phyloP scores from a whole-genome alignment of 2,888 invertebrate genomes.

The Eurytoma adleriae region DNA sequence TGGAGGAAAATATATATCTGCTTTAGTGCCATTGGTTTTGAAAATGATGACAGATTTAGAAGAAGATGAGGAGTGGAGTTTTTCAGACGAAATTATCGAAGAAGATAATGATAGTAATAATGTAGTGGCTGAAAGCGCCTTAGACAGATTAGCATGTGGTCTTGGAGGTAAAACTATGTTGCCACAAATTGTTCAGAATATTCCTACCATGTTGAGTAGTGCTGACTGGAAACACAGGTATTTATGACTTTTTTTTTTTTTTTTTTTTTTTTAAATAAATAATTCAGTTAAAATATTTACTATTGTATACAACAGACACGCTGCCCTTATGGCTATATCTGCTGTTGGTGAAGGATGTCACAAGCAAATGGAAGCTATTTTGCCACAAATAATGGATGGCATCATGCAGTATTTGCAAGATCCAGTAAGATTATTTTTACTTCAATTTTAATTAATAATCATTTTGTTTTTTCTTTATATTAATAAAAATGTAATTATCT shows the following conservation, averaged over 20 bases:
- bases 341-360: slow-evolving; percentile 99
- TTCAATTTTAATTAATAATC: not conserved
- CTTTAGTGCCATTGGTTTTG: slow-evolving; percentile 89
- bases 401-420: slow-evolving; percentile 91
- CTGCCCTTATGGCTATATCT: slow-evolving; percentile 98
- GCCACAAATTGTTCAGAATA: slow-evolving; percentile 89
- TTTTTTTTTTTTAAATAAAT: slow-evolving; percentile 48
- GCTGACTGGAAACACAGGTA: slow-evolving; percentile 89
- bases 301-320: slow-evolving; percentile 80
- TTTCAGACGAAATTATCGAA: slow-evolving; percentile 90
- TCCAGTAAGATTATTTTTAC: slow-evolving; percentile 79
- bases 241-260: slow-evolving; percentile 20
- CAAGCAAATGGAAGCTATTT: slow-evolving; percentile 96
- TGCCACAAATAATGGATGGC: slow-evolving; percentile 94
- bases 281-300: not conserved
- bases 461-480: not conserved
- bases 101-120: slow-evolving; percentile 97
- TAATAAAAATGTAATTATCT: not conserved
- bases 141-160: slow-evolving; percentile 98
- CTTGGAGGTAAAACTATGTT: slow-evolving; percentile 95
- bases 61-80: slow-evolving; percentile 93
- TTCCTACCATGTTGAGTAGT: slow-evolving; percentile 91
- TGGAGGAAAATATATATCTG: slow-evolving; percentile 88
- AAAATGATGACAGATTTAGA: slow-evolving; percentile 97
- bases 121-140: slow-evolving; percentile 96